Percentiles rank a stretch among this genome's conserved stretches.
Conservation (phyloP, 2,113 vertebrate genomes). For the Ceyx margarethae region DNA sequence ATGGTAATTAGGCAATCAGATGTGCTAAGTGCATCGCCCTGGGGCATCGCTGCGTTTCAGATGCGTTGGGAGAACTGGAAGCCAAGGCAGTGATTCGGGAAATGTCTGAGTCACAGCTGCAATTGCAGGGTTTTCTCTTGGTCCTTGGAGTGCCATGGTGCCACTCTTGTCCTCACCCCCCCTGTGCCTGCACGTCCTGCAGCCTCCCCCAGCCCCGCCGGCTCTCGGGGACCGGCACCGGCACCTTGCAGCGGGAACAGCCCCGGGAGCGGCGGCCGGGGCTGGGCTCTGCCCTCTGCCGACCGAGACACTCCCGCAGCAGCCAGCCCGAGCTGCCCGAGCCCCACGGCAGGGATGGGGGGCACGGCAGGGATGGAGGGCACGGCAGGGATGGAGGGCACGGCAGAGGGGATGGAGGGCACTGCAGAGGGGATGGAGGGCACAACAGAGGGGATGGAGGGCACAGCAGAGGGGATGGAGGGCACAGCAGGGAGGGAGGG, state of each 20-base stretch:
- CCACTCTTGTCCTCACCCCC: not conserved
- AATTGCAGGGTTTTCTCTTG: not conserved
- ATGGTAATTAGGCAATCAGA: slow-evolving; percentile 47
- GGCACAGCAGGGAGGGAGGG: no score
- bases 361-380: no score
- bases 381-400: no score
- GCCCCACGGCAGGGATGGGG: no score
- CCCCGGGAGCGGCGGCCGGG: fast-evolving
- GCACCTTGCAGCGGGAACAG: not conserved
- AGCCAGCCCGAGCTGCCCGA: no score
- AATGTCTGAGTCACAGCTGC: not conserved
- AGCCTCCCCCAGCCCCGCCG: not conserved
- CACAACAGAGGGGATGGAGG: no score
- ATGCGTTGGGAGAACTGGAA: not conserved
- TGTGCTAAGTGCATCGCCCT: slow-evolving; percentile 51
- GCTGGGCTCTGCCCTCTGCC: not conserved
- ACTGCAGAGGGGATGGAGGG: no score
- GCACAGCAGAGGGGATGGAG: no score
- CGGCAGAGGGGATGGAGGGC: no score
- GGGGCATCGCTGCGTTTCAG: not conserved
- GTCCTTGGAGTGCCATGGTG: not conserved
- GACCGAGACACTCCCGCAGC: not conserved
- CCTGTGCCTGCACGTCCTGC: fast-evolving
- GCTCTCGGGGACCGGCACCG: fast-evolving
- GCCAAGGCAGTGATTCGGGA: not conserved